Percentiles rank a stretch among this genome's conserved stretches.
Conservation (phyloP, 2,888 invertebrate genomes). For the Tuta absoluta region DNA sequence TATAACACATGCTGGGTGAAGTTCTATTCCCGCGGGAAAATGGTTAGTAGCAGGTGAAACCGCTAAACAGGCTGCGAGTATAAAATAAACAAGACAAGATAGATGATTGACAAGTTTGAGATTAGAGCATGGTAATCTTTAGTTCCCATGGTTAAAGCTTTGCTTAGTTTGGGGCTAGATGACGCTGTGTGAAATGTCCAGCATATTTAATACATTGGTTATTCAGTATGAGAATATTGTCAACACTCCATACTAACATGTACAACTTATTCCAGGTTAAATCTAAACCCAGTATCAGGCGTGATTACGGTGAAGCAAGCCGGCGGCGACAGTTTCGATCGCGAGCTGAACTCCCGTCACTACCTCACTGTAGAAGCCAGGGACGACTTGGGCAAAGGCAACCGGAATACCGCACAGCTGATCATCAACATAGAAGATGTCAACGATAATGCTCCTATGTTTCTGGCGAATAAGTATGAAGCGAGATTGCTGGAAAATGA, state of each 20-base stretch:
- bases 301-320: slow-evolving; percentile 90
- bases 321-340: slow-evolving; percentile 89
- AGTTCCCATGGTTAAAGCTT: too few relatives aligned
- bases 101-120: too few relatives aligned
- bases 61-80: too few relatives aligned
- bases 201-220: too few relatives aligned
- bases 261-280: slow-evolving; percentile 81
- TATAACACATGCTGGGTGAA: too few relatives aligned
- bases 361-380: slow-evolving; percentile 94
- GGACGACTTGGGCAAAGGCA: slow-evolving; percentile 91
- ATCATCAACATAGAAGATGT: slow-evolving; percentile 91
- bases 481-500: slow-evolving; percentile 92
- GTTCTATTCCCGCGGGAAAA: too few relatives aligned
- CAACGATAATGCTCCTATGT: slow-evolving; percentile 94
- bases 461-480: slow-evolving; percentile 90
- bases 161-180: too few relatives aligned
- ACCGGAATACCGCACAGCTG: slow-evolving; percentile 90
- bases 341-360: slow-evolving; percentile 91
- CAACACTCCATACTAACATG: slow-evolving; percentile 4
- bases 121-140: too few relatives aligned
- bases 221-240: neutral
- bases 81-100: too few relatives aligned
- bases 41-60: too few relatives aligned
- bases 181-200: too few relatives aligned
- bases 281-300: slow-evolving; percentile 90